Conservation (phyloP, 1,140 invertebrate species). For the Onthophagus taurus region DNA sequence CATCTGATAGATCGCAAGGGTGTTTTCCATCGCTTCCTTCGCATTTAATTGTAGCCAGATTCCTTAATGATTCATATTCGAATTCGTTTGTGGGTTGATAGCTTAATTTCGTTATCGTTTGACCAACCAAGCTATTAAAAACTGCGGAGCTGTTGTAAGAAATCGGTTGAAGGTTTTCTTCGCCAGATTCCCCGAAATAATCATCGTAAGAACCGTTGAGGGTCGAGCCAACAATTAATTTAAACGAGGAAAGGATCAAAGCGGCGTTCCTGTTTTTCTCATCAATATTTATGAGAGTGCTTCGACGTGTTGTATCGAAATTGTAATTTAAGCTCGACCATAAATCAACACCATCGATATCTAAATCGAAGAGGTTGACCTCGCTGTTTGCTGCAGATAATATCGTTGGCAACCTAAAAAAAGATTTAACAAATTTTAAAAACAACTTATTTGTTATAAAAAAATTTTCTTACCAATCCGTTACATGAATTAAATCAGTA, state of each 20-base stretch:
- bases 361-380: slow-evolving; percentile 28
- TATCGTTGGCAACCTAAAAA: slow-evolving; percentile 51
- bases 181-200: slow-evolving; percentile 32
- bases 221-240: slow-evolving; percentile 39
- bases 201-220: slow-evolving; percentile 30
- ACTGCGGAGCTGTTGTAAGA: slow-evolving; percentile 31
- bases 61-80: slow-evolving; percentile 30
- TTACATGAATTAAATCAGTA: slow-evolving; percentile 55
- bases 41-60: slow-evolving; percentile 34
- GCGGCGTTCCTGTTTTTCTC: slow-evolving; percentile 39
- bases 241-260: slow-evolving; percentile 38
- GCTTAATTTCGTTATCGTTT: slow-evolving; percentile 25
- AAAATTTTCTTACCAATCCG: no score
- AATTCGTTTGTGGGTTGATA: slow-evolving; percentile 25
- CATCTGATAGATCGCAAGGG: slow-evolving; percentile 32
- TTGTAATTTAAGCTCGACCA: slow-evolving; percentile 41
- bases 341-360: slow-evolving; percentile 42
- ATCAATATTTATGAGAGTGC: slow-evolving; percentile 41
- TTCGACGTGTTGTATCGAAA: slow-evolving; percentile 36
- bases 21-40: slow-evolving; percentile 29
- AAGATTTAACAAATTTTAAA: no score
- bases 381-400: slow-evolving; percentile 42
- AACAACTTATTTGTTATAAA: no score
- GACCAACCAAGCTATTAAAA: slow-evolving; percentile 27
- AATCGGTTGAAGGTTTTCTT: slow-evolving; percentile 26